Evolutionary conservation across 2,113 vertebrate species (phyloP).

Genomic region (Alethe diademata): DNA sequence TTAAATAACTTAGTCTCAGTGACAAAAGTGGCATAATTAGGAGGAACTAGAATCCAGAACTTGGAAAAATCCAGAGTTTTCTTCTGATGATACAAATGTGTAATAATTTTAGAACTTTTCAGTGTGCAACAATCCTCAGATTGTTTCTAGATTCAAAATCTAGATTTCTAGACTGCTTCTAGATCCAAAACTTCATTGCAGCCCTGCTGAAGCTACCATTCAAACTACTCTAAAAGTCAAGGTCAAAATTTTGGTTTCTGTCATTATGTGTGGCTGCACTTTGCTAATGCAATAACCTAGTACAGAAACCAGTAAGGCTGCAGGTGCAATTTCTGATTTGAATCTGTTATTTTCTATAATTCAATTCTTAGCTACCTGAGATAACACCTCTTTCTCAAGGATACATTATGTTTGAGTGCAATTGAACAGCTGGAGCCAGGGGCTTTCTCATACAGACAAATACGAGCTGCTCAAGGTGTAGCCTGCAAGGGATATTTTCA

Average conservation of each 20-base stretch:
- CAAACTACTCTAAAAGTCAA: background rate
- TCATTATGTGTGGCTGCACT: background rate
- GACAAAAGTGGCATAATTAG: background rate
- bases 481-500: background rate
- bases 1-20: background rate
- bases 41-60: background rate
- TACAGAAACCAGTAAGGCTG: background rate
- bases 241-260: background rate
- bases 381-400: background rate
- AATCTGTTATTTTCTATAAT: background rate
- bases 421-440: background rate
- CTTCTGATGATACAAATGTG: background rate
- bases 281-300: background rate
- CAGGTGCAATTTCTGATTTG: background rate
- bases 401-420: background rate
- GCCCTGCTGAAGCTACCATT: background rate
- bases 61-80: background rate
- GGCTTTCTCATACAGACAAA: background rate
- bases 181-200: accelerated
- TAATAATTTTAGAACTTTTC: background rate
- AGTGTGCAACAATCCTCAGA: background rate
- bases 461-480: background rate
- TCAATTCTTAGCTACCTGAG: background rate
- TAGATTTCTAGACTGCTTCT: background rate
- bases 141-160: background rate